Evolutionary conservation across 1,140 invertebrate genomes (phyloP).

Genomic region (Lordiphosa collinella): DNA sequence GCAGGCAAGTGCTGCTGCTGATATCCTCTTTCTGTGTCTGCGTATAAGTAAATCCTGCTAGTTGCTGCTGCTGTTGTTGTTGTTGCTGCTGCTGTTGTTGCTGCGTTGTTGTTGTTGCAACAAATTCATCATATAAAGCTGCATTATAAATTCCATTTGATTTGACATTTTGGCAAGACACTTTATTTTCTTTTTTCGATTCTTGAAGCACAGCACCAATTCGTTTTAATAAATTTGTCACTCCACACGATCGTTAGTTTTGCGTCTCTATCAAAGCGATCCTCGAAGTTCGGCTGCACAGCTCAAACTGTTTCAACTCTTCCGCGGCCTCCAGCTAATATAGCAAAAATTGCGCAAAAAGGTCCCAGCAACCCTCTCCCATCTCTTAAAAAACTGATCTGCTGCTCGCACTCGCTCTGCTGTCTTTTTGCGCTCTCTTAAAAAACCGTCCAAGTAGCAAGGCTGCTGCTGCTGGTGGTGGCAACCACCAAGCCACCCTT

Average conservation of each 20-base stretch:
- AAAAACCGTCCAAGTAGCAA: conserved; percentile 20
- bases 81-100: conserved; percentile 60
- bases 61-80: conserved; percentile 36
- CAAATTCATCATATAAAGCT: conserved; percentile 78
- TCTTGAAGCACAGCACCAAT: conserved; percentile 36
- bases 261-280: conserved; percentile 33
- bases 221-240: conserved; percentile 29
- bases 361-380: conserved; percentile 55
- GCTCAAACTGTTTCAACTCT: conserved; percentile 79
- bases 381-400: conserved; percentile 65
- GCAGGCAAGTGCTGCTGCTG: conserved; percentile 63
- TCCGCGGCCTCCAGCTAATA: conserved; percentile 63
- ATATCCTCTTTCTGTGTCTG: conserved; percentile 69
- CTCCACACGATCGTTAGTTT: conserved; percentile 35
- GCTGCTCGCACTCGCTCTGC: conserved; percentile 6
- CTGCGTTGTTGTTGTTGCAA: conserved; percentile 74
- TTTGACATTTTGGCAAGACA: conserved; percentile 62
- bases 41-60: conserved; percentile 20
- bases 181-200: conserved; percentile 17
- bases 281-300: conserved; percentile 70
- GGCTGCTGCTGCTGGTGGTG: conserved; percentile 15
- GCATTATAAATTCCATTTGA: conserved; percentile 78
- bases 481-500: conserved; percentile 31
- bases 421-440: conserved; percentile 32
- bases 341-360: conserved; percentile 65